phyloP scores from a whole-genome alignment of 2,113 vertebrate species.

The Cnemophilus loriae region DNA sequence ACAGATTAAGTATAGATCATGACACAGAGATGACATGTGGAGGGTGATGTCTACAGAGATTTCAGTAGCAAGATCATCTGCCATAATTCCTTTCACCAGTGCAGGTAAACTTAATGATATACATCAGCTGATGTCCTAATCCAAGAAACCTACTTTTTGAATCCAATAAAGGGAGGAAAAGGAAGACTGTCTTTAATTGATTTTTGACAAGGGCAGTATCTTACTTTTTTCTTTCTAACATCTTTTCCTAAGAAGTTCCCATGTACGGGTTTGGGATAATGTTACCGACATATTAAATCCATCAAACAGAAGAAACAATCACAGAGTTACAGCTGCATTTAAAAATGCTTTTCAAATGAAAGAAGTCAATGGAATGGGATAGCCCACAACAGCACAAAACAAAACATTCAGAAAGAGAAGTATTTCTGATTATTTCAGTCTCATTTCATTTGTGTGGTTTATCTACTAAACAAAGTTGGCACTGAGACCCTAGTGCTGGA shows the following conservation, averaged over 20 bases:
- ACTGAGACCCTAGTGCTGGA: neutral
- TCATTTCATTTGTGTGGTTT: neutral
- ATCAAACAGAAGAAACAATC: neutral
- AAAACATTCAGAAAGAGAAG: neutral
- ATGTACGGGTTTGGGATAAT: neutral
- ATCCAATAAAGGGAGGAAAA: neutral
- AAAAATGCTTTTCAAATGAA: neutral
- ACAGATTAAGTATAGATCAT: neutral
- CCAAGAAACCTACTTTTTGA: neutral
- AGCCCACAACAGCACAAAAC: neutral
- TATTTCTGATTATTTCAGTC: neutral
- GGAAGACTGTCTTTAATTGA: neutral
- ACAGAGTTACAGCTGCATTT: neutral
- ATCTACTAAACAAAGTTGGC: neutral
- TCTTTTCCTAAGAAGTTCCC: neutral
- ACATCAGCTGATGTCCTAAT: neutral
- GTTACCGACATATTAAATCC: neutral
- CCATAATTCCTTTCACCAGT: neutral
- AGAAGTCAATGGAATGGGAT: neutral
- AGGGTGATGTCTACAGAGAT: neutral
- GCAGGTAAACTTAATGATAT: neutral
- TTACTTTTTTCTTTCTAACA: neutral
- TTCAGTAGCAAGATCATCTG: neutral
- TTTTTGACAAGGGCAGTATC: neutral
- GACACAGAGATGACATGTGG: neutral